Percentiles rank a stretch among this genome's conserved stretches.
Conservation (phyloP, 2,888 invertebrate genomes). For the Seira sanloemensis region DNA sequence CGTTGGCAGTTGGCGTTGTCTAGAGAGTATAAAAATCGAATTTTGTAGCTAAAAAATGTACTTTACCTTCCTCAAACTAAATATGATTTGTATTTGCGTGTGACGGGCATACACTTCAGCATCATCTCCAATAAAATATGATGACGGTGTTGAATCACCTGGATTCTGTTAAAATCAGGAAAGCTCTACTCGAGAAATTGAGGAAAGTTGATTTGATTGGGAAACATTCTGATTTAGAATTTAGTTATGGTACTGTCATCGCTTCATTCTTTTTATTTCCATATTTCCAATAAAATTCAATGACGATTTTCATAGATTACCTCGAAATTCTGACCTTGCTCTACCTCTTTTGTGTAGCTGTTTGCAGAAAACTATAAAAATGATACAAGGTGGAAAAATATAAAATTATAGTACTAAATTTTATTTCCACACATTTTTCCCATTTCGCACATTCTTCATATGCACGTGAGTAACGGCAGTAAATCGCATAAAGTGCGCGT, state of each 20-base stretch:
- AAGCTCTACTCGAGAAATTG: neutral
- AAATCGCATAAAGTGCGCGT: neutral
- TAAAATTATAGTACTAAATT: neutral
- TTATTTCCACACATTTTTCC: neutral
- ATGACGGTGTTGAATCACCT: conserved; percentile 50
- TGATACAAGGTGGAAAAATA: neutral
- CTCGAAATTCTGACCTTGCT: neutral
- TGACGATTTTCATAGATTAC: neutral
- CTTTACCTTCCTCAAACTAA: neutral
- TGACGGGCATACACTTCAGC: conserved; percentile 20
- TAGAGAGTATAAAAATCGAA: neutral
- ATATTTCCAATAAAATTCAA: neutral
- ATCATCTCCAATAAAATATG: conserved; percentile 26
- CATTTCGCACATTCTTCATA: neutral
- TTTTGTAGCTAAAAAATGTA: neutral
- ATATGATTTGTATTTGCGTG: neutral
- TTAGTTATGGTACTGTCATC: too few species aligned
- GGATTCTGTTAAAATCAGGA: conserved; percentile 34
- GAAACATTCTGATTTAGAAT: too few species aligned
- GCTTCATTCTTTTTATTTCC: too few species aligned
- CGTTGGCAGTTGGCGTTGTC: neutral
- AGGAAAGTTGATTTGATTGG: too few species aligned
- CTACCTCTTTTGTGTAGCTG: neutral
- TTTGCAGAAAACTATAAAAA: neutral
- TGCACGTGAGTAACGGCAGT: neutral